Evolutionary conservation across 1,140 invertebrate species (phyloP), one percentile per base, ranked within the genome.

Genomic region (Danaus melanippus): DNA sequence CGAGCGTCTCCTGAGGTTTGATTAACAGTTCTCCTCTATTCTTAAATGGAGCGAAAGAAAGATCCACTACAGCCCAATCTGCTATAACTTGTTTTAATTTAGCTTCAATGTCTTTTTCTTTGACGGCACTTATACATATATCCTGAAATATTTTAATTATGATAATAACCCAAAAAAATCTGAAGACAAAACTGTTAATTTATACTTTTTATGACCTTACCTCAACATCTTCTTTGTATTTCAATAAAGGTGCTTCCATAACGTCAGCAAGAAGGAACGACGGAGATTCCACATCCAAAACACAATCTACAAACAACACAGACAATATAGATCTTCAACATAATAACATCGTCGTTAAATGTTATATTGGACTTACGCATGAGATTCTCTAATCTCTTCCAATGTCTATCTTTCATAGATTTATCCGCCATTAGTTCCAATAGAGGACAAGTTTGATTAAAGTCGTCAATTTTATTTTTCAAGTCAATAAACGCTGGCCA

Each of bases 41-140:
- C 83, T 97, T 97, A 69, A 97, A 97, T n/a, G 83, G 76, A 1
- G 90, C 81, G 71, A 97, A 95, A 17, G 91, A 89, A n/a, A 97
- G 86, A 70, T 94, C 91, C n/a, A 94, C 89, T 1, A 90, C 67
- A 0, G 91, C 84, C 95, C 95, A 97, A 80, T 96, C 95, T 7
- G 91, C 89, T 50, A 94, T 92, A 0, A 97, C 90, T 87, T 94
- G 92, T 66, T 94, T 95, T 41, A 97, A 72, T 87, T 96, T 97
- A 1, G 92, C 93, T 86, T 97, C 95, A 64, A 97, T 97, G 67
- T 97, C 95, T 69, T 93, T 92, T 85, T 97, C 95, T 87, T 96
- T 97, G 0, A 95, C 91, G 7, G 95, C 95, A 66, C 94, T 93
- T n/a, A 96, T 92, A 76, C 95, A 97, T 74, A 96, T 96, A 76